Percentiles rank a stretch among this genome's conserved stretches.
Conservation (phyloP, 2,888 invertebrate genomes). For the Encarsia formosa region DNA sequence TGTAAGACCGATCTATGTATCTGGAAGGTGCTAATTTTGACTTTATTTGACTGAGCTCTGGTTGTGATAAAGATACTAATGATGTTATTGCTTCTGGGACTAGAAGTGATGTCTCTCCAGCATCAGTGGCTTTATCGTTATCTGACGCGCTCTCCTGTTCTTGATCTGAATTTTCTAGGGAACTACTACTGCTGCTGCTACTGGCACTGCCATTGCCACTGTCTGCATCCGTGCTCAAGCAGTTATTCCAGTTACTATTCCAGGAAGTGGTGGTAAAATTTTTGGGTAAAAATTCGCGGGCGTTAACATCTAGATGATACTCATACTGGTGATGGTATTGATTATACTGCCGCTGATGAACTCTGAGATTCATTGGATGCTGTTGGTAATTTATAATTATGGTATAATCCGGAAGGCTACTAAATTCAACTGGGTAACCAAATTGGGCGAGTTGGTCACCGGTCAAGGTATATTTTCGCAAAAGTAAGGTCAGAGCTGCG, state of each 20-base stretch:
- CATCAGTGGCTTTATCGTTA: slow-evolving; percentile 40
- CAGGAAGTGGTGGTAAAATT: too few relatives aligned
- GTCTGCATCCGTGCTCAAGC: slow-evolving; percentile 33
- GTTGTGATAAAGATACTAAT: not conserved
- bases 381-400: slow-evolving; percentile 57
- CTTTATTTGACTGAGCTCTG: too few relatives aligned
- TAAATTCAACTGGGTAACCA: slow-evolving; percentile 70
- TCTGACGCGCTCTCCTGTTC: slow-evolving; percentile 41
- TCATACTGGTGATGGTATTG: slow-evolving; percentile 48
- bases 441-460: slow-evolving; percentile 61
- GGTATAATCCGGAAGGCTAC: slow-evolving; percentile 59
- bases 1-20: too few relatives aligned
- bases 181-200: too few relatives aligned
- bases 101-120: slow-evolving; percentile 27
- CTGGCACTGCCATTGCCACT: slow-evolving; percentile 38
- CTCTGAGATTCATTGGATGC: slow-evolving; percentile 9
- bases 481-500: slow-evolving; percentile 56
- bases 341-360: slow-evolving; percentile 36
- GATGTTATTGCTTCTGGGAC: not conserved
- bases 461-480: slow-evolving; percentile 62
- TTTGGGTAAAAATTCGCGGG: slow-evolving; percentile 65
- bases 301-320: slow-evolving; percentile 60
- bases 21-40: too few relatives aligned
- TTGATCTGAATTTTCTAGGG: slow-evolving; percentile 39
- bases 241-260: slow-evolving; percentile 33